Evolutionary conservation across 2,113 vertebrate genomes (phyloP).

Genomic region (Oreochromis tanganicae): DNA sequence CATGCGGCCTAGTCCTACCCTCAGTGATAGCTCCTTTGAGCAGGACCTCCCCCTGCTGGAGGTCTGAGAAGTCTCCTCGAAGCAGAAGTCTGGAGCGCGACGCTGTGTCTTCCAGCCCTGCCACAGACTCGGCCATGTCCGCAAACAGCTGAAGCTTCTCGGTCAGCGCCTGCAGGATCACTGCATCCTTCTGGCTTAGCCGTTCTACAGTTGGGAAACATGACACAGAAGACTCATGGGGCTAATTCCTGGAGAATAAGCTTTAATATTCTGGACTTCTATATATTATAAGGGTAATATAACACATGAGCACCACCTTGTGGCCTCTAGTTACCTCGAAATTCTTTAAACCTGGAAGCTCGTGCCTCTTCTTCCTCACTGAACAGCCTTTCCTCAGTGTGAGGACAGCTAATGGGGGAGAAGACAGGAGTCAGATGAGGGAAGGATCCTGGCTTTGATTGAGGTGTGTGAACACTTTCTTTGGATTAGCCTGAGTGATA

Average conservation of each 20-base stretch:
- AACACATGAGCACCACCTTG: slow-evolving; percentile 28
- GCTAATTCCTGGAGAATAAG: neutral
- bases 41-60: slow-evolving; percentile 82
- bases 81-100: slow-evolving; percentile 69
- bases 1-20: slow-evolving; percentile 61
- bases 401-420: slow-evolving; percentile 78
- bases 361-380: slow-evolving; percentile 80
- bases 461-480: neutral
- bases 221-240: neutral
- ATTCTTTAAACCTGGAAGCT: slow-evolving; percentile 77
- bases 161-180: slow-evolving; percentile 77
- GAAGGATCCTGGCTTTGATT: neutral
- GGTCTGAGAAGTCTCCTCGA: slow-evolving; percentile 77
- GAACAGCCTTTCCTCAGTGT: slow-evolving; percentile 78
- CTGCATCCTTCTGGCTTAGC: slow-evolving; percentile 78
- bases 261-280: neutral
- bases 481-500: neutral
- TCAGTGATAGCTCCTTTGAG: slow-evolving; percentile 85
- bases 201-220: slow-evolving; percentile 70
- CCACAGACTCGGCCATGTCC: slow-evolving; percentile 79
- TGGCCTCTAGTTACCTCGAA: slow-evolving; percentile 80
- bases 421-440: neutral
- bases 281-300: neutral
- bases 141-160: slow-evolving; percentile 91
- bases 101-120: slow-evolving; percentile 71